These are phyloP conservation scores for Mactromeris polynyma DNA, from an alignment of 2,888 invertebrate genomes.

Conservation along the genomic window DNA sequence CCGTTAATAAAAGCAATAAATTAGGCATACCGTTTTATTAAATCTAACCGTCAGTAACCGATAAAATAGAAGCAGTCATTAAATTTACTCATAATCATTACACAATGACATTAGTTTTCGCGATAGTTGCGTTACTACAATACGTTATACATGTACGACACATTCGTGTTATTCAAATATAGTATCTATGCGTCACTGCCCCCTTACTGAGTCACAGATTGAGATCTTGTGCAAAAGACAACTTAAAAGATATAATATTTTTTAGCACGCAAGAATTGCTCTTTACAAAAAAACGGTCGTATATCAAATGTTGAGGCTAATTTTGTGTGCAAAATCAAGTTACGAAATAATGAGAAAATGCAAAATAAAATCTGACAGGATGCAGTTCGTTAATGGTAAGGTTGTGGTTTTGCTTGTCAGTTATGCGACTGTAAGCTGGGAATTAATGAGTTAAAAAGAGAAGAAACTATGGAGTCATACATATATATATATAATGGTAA, in stretches of 20 bases:
- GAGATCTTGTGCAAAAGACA: not conserved
- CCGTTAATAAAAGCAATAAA: too few relatives aligned
- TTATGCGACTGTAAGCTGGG: not conserved
- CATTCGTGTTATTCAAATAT: not conserved
- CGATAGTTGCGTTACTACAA: not conserved
- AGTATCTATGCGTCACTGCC: not conserved
- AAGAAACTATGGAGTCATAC: too few relatives aligned
- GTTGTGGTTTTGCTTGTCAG: not conserved
- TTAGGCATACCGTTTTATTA: too few relatives aligned
- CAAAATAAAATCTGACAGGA: not conserved
- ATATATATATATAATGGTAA: too few relatives aligned
- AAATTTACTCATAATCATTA: too few relatives aligned
- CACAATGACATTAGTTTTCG: constrained; percentile 1
- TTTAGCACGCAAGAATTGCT: not conserved
- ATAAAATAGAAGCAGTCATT: too few relatives aligned
- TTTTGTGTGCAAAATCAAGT: not conserved
- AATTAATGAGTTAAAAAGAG: not conserved
- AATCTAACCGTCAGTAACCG: too few relatives aligned
- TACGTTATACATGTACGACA: not conserved
- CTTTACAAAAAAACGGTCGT: not conserved
- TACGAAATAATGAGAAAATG: not conserved
- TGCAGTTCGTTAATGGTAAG: not conserved
- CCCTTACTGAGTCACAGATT: not conserved
- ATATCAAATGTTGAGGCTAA: not conserved
- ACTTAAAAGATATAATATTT: not conserved